Evolutionary conservation across 2,113 vertebrate species (phyloP).

Genomic region (Anoura caudifer): DNA sequence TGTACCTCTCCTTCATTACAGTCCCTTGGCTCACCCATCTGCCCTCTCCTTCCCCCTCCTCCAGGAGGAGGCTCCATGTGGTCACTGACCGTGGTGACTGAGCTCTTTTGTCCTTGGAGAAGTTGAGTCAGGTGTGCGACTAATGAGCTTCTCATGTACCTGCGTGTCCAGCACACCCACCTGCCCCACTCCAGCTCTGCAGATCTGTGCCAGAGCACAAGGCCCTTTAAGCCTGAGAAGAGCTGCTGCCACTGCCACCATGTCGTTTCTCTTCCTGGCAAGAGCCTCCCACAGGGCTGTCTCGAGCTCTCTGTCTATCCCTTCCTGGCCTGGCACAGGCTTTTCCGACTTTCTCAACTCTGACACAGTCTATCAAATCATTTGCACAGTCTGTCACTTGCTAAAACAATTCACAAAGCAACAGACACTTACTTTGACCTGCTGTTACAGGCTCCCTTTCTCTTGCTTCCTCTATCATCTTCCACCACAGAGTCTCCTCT

Average conservation of each 20-base stretch:
- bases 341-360: neutral
- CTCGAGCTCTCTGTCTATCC: neutral
- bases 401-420: neutral
- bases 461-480: neutral
- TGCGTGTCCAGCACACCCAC: neutral
- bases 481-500: neutral
- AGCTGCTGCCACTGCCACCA: neutral
- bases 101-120: neutral
- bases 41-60: neutral
- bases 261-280: neutral
- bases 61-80: neutral
- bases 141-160: neutral
- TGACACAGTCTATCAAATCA: neutral
- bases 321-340: neutral
- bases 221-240: no score
- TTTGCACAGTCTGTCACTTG: neutral
- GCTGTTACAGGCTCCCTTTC: neutral
- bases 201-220: no score
- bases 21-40: fast-evolving
- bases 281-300: neutral
- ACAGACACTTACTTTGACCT: neutral
- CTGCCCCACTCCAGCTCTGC: neutral
- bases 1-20: neutral
- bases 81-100: neutral
- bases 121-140: neutral